These are phyloP conservation scores for Panzeria rudis DNA, from an alignment of 2,888 invertebrate genomes.

Conservation along the genomic window DNA sequence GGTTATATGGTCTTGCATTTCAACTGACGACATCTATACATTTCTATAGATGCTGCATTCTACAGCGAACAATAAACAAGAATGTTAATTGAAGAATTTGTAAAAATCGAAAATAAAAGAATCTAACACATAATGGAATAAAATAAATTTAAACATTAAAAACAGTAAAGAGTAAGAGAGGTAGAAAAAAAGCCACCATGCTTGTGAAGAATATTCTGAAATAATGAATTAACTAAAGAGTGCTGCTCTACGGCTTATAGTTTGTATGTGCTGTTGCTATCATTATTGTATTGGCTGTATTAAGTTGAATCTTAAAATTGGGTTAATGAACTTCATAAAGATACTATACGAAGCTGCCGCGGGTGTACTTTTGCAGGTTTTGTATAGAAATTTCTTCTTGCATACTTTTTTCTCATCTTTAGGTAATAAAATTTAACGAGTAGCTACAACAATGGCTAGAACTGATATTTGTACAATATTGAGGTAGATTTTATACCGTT, in stretches of 20 bases:
- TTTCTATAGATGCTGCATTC: background rate
- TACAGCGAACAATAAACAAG: constrained; percentile 29
- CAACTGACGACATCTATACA: constrained; percentile 1
- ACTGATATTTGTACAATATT: background rate
- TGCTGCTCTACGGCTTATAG: background rate
- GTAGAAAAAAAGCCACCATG: background rate
- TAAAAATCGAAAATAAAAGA: background rate
- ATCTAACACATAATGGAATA: background rate
- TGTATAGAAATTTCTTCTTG: constrained; percentile 3
- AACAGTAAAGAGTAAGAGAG: background rate
- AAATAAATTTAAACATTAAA: constrained; percentile 17
- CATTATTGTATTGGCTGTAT: constrained; percentile 18
- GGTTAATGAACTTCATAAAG: constrained; percentile 62
- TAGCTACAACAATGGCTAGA: background rate
- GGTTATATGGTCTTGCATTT: background rate
- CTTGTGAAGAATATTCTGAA: constrained; percentile 7
- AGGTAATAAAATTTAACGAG: constrained; percentile 55
- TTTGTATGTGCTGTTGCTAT: background rate
- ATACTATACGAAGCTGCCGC: constrained; percentile 35
- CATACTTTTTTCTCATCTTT: background rate
- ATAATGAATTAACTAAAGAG: constrained; percentile 36
- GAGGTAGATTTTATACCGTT: background rate
- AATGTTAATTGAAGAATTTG: constrained; percentile 38
- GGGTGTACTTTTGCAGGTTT: background rate
- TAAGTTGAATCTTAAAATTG: constrained; percentile 34